phyloP scores from a whole-genome alignment of 2,113 vertebrate genomes.

The Pica pica region DNA sequence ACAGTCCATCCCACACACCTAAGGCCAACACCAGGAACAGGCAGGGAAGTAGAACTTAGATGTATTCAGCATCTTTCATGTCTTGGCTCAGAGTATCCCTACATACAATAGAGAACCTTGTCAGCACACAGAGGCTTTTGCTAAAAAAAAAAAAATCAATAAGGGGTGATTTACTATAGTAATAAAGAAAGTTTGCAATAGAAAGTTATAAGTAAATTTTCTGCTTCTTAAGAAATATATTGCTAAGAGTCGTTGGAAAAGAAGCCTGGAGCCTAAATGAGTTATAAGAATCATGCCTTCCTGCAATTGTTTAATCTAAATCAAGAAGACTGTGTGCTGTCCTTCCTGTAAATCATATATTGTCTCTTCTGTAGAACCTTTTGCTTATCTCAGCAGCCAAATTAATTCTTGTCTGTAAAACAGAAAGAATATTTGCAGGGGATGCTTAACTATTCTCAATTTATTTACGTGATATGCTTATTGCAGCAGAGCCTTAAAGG shows the following conservation, averaged over 20 bases:
- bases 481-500: background rate
- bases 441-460: background rate
- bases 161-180: background rate
- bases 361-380: background rate
- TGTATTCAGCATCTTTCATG: background rate
- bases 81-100: background rate
- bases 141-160: background rate
- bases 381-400: background rate
- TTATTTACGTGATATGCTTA: background rate
- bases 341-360: background rate
- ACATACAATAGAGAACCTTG: background rate
- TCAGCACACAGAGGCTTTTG: fast-evolving
- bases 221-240: background rate
- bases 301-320: background rate
- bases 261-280: background rate
- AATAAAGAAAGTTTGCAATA: background rate
- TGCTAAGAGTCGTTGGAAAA: background rate
- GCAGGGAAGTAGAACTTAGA: background rate
- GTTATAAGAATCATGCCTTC: background rate
- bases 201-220: background rate
- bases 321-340: background rate
- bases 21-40: background rate
- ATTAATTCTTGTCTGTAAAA: background rate
- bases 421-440: background rate
- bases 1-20: background rate